Evolutionary conservation across 2,888 invertebrate genomes (phyloP), one percentile per base, ranked within the genome.

Genomic region (Sesia bembeciformis): DNA sequence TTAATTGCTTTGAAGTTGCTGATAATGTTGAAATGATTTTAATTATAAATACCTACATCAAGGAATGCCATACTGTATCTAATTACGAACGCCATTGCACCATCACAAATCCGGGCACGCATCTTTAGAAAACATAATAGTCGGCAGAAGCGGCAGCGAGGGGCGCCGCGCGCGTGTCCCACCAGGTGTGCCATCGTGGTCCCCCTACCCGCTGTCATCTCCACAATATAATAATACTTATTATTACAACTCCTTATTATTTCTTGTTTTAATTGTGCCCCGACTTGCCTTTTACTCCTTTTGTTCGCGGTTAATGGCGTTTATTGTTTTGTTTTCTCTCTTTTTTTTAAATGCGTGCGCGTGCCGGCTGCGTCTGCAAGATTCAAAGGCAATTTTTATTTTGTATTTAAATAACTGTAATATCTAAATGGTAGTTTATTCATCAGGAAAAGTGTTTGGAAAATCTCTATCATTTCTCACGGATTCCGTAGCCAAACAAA

Each of bases 211-310:
- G n/a, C 72, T 76, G 70, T 74, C 76, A 76, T 78, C 77, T 75
- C 70, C 77, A 78, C 55, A 55, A 53, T 78, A 81, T 82, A 84
- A 70, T 72, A 83, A 85, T 85, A 85, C 86, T 88, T 88, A 88
- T 87, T 87, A 87, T 84, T 82, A 81, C 82, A 81, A 78, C 52
- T 86, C 87, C 85, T 87, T 88, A 87, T 87, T 88, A 87, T 85
- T 87, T 87, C 84, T 86, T 87, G 85, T 85, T 86, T 87, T 88
- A 89, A 89, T 89, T 89, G 88, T 85, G 77, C 84, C 78, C 74
- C 75, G 81, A 85, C 88, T 88, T 87, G 85, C 81, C 83, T 83
- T 88, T 87, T 84, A 79, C 84, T 80, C 78, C 86, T 83, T 86
- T 89, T 88, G 88, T 89, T 84, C 78, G 68, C 67, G 71, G 71